These are phyloP conservation scores for Stegodyphus dumicola DNA, from an alignment of 1,140 invertebrate species.

Conservation along the genomic window DNA sequence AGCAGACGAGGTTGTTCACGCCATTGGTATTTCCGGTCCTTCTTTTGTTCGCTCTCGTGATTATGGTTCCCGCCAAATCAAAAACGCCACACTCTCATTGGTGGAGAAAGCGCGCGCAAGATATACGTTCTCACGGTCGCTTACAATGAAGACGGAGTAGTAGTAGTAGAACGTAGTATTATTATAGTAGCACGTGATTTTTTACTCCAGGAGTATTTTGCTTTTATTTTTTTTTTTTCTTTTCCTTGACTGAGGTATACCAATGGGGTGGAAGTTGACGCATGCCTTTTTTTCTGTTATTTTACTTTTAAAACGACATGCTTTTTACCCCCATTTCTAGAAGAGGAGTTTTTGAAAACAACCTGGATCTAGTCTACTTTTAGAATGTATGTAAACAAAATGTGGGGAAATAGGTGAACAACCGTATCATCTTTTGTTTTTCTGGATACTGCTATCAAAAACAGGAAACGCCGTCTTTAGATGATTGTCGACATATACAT, in stretches of 20 bases:
- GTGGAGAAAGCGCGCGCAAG: neutral
- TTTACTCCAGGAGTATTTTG: neutral
- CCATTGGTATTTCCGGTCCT: constrained; percentile 21
- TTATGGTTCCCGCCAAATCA: constrained; percentile 11
- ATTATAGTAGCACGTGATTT: constrained; percentile 12
- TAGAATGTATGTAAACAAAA: too few species aligned
- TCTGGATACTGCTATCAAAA: too few species aligned
- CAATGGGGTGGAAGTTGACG: neutral
- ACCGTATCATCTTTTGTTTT: too few species aligned
- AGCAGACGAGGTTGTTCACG: constrained; percentile 22
- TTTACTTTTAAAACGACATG: too few species aligned
- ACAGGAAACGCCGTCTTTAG: too few species aligned
- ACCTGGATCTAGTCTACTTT: too few species aligned
- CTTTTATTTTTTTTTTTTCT: neutral
- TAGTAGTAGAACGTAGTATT: constrained; percentile 4
- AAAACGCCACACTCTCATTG: neutral
- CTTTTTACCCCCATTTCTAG: too few species aligned
- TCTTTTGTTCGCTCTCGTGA: constrained; percentile 12
- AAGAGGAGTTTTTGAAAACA: too few species aligned
- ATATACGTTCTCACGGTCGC: constrained; percentile 2
- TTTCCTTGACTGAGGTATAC: neutral
- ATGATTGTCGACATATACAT: too few species aligned
- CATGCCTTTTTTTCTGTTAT: too few species aligned
- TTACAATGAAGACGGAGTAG: constrained; percentile 14
- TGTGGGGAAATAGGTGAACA: too few species aligned